A percentile compares a stretch with the other conserved stretches of the same genome.
Evolutionary conservation across 1,140 invertebrate genomes (phyloP).

Genomic region (Meloidogyne chitwoodi): DNA sequence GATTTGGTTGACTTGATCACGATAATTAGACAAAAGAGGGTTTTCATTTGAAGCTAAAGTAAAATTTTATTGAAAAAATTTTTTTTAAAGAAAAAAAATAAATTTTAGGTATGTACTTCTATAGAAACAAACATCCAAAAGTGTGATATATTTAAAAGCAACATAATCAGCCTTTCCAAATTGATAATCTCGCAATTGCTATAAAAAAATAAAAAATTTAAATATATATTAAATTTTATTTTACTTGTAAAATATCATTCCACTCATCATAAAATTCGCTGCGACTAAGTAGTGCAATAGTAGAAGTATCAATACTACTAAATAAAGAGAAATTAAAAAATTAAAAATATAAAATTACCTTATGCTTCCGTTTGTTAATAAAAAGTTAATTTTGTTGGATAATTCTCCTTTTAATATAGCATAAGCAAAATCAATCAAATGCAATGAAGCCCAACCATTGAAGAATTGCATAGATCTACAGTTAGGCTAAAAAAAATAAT

Average conservation of each 20-base stretch:
- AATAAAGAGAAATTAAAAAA: background rate
- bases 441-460: conserved; percentile 34
- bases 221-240: background rate
- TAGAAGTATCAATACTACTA: conserved; percentile 22
- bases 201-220: background rate
- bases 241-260: conserved; percentile 32
- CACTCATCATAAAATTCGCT: conserved; percentile 31
- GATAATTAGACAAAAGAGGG: background rate
- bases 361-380: conserved; percentile 28
- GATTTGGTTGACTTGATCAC: conserved; percentile 12
- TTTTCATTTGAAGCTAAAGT: conserved; percentile 3
- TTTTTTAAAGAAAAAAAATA: conserved; percentile 1
- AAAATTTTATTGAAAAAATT: no score
- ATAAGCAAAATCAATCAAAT: conserved; percentile 46
- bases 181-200: conserved; percentile 37
- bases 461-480: conserved; percentile 8
- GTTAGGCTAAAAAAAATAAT: conserved; percentile 10
- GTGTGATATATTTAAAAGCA: conserved; percentile 37
- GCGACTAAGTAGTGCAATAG: conserved; percentile 33
- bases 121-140: conserved; percentile 26
- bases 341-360: background rate
- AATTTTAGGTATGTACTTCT: conserved; percentile 5
- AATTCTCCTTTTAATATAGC: conserved; percentile 28
- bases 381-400: conserved; percentile 19
- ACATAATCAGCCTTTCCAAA: conserved; percentile 36